Conservation (phyloP, 2,797 vertebrate genomes). For the Sebastes ruberrimus region DNA sequence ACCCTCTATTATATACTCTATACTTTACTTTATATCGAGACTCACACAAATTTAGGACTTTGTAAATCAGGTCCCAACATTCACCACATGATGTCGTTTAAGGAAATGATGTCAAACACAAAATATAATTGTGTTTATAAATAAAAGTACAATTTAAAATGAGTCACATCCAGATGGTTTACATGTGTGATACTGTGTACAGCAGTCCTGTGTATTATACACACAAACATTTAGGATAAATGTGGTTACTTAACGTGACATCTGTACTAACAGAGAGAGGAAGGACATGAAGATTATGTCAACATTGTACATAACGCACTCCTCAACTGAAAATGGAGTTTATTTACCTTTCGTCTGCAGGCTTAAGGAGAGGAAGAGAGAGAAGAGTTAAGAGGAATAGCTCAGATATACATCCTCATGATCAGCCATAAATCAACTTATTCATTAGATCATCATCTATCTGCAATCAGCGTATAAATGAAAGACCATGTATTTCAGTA, state of each 20-base stretch:
- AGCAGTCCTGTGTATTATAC: conserved; percentile 20
- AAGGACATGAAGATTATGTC: conserved; percentile 14
- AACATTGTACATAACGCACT: conserved; percentile 34
- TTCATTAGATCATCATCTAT: background rate
- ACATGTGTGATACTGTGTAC: background rate
- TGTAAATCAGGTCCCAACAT: background rate
- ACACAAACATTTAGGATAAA: conserved; percentile 32
- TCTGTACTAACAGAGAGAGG: conserved; percentile 16
- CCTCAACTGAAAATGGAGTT: background rate
- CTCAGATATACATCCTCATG: background rate
- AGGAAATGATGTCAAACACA: conserved; percentile 10
- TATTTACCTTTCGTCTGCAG: conserved; percentile 68
- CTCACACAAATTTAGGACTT: background rate
- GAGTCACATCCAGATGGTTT: conserved; percentile 20
- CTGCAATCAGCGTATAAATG: background rate
- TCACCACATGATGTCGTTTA: background rate
- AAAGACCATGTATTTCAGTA: background rate
- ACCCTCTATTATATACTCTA: background rate
- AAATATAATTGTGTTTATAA: conserved; percentile 24
- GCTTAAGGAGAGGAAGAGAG: conserved; percentile 50
- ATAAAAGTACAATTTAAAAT: background rate
- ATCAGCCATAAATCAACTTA: background rate
- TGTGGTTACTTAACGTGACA: conserved; percentile 23
- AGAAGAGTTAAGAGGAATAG: conserved; percentile 15
- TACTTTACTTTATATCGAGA: background rate